Conservation (phyloP, 2,113 vertebrate species). For the Pipa parva region DNA sequence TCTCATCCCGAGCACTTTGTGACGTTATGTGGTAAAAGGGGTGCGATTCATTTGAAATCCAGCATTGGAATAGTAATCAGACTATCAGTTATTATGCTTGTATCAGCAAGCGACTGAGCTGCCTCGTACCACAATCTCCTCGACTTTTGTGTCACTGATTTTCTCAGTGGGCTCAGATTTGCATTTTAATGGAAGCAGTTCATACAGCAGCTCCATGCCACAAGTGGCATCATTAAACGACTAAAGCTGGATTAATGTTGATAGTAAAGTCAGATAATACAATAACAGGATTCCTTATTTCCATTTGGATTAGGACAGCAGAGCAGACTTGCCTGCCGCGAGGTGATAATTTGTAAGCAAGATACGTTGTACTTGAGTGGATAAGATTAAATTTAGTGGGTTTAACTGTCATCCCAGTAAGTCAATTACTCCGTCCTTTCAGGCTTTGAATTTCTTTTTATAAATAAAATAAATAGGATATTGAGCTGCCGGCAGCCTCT, state of each 20-base stretch:
- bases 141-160: constrained; percentile 88
- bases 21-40: constrained; percentile 68
- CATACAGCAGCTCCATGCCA: constrained; percentile 95
- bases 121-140: constrained; percentile 74
- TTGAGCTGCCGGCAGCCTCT: constrained; percentile 64
- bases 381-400: constrained; percentile 87
- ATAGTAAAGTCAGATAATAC: constrained; percentile 95
- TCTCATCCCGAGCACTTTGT: constrained; percentile 74
- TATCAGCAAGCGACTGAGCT: constrained; percentile 66
- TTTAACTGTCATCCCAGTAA: constrained; percentile 81
- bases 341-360: constrained; percentile 82
- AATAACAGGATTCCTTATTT: constrained; percentile 80
- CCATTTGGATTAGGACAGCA: constrained; percentile 83
- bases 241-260: constrained; percentile 98
- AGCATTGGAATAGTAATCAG: constrained; percentile 81
- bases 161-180: constrained; percentile 91
- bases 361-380: constrained; percentile 82
- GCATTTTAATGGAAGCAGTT: constrained; percentile 99
- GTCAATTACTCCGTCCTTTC: constrained; percentile 85
- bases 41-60: constrained; percentile 77
- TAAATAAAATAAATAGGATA: constrained; percentile 86
- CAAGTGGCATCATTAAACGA: constrained; percentile 99
- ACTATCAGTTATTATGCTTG: constrained; percentile 85
- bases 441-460: constrained; percentile 80
- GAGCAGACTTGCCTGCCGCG: constrained; percentile 72